These are phyloP conservation scores for Cavia porcellus DNA, from an alignment of 2,113 vertebrate genomes.

Conservation along the genomic window DNA sequence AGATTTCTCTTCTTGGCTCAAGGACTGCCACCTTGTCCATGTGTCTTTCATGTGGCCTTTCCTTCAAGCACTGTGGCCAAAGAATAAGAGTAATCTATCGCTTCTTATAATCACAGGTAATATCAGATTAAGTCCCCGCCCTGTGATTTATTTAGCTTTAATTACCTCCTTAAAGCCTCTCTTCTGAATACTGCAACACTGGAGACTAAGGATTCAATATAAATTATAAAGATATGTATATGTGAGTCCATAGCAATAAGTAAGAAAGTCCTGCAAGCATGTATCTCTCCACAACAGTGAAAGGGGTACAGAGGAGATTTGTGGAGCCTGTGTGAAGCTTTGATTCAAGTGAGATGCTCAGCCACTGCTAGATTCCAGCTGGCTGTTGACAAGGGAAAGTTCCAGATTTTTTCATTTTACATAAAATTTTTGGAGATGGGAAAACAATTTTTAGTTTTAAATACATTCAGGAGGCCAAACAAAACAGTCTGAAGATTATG, in stretches of 20 bases:
- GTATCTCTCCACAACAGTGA: neutral
- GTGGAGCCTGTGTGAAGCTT: neutral
- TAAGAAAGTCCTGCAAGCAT: neutral
- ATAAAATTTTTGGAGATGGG: neutral
- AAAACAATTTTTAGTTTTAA: slow-evolving; percentile 45
- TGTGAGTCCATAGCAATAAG: neutral
- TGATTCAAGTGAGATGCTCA: neutral
- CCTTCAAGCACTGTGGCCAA: neutral
- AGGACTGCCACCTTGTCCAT: neutral
- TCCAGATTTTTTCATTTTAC: neutral
- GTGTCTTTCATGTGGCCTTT: neutral
- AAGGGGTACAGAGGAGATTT: neutral
- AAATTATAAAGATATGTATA: neutral
- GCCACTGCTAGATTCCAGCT: neutral
- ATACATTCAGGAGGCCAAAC: neutral
- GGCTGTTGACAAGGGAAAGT: neutral
- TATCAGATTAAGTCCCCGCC: neutral
- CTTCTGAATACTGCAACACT: neutral
- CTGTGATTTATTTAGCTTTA: neutral
- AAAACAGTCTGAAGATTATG: neutral
- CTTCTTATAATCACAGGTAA: neutral
- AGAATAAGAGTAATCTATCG: neutral
- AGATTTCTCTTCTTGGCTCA: neutral
- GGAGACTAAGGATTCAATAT: neutral
- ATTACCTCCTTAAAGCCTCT: neutral